Evolutionary conservation across 2,888 invertebrate genomes (phyloP), one percentile per base, ranked within the genome.

Genomic region (Flabesymbios commensalis): DNA sequence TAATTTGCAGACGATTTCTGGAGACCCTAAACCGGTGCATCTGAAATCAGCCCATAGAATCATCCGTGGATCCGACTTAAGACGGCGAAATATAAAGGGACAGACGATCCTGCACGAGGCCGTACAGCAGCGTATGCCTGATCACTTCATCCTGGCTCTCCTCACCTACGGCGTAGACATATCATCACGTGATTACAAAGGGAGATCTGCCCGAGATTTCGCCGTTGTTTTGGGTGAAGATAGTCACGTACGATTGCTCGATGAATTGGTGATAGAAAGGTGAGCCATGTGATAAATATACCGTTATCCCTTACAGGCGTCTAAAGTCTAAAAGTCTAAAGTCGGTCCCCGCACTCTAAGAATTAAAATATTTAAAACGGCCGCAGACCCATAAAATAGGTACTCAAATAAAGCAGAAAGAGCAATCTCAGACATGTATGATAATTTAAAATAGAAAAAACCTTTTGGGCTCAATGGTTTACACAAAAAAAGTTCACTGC

Each of bases 81-180:
- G 64, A 7, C 70, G 72, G 41, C 63, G 74, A 31, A 76, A 76
- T 52, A 56, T 48, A 14, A 55, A 68, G 4, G 76, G 77, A 14
- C 74, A 75, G 51, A 76, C 75, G 3, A 68, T 77, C 10, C 68
- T 78, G 17, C 75, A 72, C 62, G 69, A 72, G 52, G 72, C 73
- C 17, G 70, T 78, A 2, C 47, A 62, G 26, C 62, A 66, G 5
- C 64, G 74, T 42, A 68, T 74, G 51, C 59, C 75, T 28, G 66
- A 71, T 19, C 61, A 64, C 28, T 47, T 63, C 33, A 28, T 60
- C 24, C 33, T 33, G 19, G 54, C 33, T 7, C 41, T 63, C 14
- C 26, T 63, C 7, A 42, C 22, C n/a, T 47, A 54, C 7, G 59
- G 54, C 24, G 55, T 56, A 14, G 45, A 52, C 22, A 14, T 63